phyloP scores from a whole-genome alignment of 2,113 vertebrate genomes.

The Puma concolor region DNA sequence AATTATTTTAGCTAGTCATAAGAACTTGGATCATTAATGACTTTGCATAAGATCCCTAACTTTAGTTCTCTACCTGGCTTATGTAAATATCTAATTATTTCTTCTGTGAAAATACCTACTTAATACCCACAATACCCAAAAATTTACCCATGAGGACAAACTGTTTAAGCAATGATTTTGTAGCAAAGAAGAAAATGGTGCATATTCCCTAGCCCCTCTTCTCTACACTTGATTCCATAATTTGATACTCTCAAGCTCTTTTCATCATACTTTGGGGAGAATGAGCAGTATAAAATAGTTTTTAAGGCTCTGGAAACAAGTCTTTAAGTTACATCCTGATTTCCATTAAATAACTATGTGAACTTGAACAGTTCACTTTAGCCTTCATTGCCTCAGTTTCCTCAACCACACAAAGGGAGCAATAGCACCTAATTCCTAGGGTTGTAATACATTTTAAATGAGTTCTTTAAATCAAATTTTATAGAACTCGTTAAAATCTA shows the following conservation, averaged over 20 bases:
- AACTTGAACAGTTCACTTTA: neutral
- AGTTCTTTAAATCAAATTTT: neutral
- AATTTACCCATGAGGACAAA: neutral
- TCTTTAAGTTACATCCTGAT: neutral
- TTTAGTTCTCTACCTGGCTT: neutral
- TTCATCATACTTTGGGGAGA: neutral
- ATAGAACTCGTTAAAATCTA: neutral
- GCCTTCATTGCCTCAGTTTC: neutral
- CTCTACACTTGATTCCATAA: neutral
- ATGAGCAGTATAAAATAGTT: neutral
- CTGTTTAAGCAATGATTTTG: neutral
- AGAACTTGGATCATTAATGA: neutral
- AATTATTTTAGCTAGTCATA: neutral
- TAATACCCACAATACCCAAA: neutral
- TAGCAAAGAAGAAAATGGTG: neutral
- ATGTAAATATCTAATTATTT: neutral
- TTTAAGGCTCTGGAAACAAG: neutral
- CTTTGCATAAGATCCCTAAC: neutral
- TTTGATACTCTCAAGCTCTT: neutral
- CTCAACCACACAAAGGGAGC: neutral
- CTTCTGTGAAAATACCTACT: neutral
- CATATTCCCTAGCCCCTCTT: fast-evolving
- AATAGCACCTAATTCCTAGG: neutral
- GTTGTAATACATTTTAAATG: neutral
- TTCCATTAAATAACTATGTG: neutral